Base-by-base conservation (phyloP, 2,113 vertebrate genomes). In the Centropus unirufus region DNA sequence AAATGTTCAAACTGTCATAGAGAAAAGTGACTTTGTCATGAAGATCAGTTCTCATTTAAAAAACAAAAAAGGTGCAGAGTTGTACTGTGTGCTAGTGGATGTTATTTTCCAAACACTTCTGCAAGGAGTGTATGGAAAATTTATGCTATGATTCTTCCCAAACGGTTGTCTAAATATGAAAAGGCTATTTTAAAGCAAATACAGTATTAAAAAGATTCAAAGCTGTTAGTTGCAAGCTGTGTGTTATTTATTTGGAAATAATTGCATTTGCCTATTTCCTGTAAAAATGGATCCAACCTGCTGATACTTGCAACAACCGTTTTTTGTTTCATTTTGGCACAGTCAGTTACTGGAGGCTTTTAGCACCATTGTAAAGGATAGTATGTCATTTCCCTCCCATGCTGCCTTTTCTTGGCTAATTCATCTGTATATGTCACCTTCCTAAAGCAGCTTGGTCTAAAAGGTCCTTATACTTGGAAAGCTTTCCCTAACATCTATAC, bases 281-380 rank as follows among this genome's bases (percentile, higher is more conserved):
- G 40, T 92, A 73, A 91, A 89, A 94, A 78, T 49, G 52, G 49
- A 83, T 94, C 66, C 73, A 95, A 72, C 62, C 59, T 87, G 36
- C n/a, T 92, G 92, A 87, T 54, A 76, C 52, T 93, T 90, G 19
- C 2, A 92, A 72, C 83, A 90, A 69, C 34, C 2, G 18, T 47
- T 94, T 93, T 90, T 93, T 95, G 75, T 94, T 96, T 92, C 29
- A 10, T 13, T 78, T 94, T 96, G 92, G 73, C 90, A 72, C 39
- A 61, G 27, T n/a, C 8, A 26, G 44, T 78, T 84, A 55, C 73
- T 78, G 62, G 61, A 83, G 69, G 36, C 80, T 87, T 86, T 92
- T 88, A 83, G 76, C 70, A 81, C 64, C n/a, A 40, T 64, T 94
- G 34, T 95, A 74, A 90, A 32, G 78, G n/a, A 58, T 83, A 92